phyloP scores from a whole-genome alignment of 2,797 vertebrate species.

The Scolopax bukidnonensis region DNA sequence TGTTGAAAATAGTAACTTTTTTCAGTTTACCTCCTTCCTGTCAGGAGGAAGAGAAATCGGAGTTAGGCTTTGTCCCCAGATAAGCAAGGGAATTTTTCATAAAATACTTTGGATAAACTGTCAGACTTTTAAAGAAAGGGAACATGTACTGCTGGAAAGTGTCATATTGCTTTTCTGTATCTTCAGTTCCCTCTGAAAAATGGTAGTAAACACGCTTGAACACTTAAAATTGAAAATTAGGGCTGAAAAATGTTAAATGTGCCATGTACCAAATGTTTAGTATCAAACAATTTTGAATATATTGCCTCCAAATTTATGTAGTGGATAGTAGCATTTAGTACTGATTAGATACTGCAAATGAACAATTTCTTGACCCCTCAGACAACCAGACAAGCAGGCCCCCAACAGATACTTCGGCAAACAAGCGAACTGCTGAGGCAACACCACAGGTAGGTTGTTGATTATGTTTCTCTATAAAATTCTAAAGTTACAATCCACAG shows the following conservation, averaged over 20 bases:
- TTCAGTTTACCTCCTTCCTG: neutral
- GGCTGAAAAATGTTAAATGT: neutral
- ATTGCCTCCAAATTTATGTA: neutral
- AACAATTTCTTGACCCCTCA: conserved; percentile 73
- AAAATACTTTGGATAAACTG: neutral
- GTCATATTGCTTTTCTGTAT: neutral
- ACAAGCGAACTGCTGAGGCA: conserved; percentile 77
- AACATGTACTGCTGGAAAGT: neutral
- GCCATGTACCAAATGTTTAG: neutral
- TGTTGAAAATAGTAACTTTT: neutral
- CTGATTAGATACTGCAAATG: conserved; percentile 33
- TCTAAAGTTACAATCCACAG: conserved; percentile 55
- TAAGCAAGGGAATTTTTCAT: neutral
- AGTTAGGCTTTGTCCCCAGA: neutral
- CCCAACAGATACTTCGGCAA: conserved; percentile 76
- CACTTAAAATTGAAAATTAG: neutral
- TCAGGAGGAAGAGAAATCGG: neutral
- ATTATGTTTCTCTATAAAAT: conserved; percentile 26
- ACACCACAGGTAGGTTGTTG: conserved; percentile 75
- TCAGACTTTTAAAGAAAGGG: neutral
- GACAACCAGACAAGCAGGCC: conserved; percentile 87
- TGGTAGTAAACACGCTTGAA: neutral
- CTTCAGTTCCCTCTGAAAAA: neutral
- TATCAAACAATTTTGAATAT: neutral
- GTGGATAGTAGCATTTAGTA: neutral